These are phyloP conservation scores for Arrhopalites spinosus DNA, from an alignment of 2,888 invertebrate species.

Conservation along the genomic window DNA sequence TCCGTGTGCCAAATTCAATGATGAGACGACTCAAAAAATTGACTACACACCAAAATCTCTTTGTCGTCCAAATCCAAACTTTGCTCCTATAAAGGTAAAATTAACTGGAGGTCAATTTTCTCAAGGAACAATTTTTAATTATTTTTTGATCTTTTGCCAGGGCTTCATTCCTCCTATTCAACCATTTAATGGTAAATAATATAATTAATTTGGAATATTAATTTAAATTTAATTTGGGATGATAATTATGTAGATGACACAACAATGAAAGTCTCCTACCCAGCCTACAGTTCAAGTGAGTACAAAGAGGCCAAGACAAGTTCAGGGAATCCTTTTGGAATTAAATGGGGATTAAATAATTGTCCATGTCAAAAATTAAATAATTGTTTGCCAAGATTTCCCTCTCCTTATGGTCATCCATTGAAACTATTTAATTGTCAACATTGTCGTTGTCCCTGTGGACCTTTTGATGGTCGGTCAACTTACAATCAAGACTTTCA, in stretches of 20 bases:
- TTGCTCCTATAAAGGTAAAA: constrained; percentile 40
- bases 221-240: too few relatives aligned
- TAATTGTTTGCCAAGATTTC: constrained; percentile 48
- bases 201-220: too few relatives aligned
- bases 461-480: constrained; percentile 50
- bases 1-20: constrained; percentile 52
- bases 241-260: constrained; percentile 51
- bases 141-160: too few relatives aligned
- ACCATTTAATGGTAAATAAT: constrained; percentile 45
- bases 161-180: constrained; percentile 37
- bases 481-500: constrained; percentile 49
- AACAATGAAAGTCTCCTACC: constrained; percentile 46
- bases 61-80: constrained; percentile 38
- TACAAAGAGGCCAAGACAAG: constrained; percentile 39
- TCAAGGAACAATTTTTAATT: too few relatives aligned
- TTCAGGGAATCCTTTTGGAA: constrained; percentile 52
- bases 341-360: constrained; percentile 46
- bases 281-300: constrained; percentile 40
- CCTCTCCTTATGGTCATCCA: constrained; percentile 49
- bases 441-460: constrained; percentile 48
- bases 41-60: constrained; percentile 46
- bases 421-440: constrained; percentile 48
- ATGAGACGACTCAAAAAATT: constrained; percentile 48
- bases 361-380: constrained; percentile 42
- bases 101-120: too few relatives aligned